Conservation (phyloP, 1,140 invertebrate genomes). For the Drosophila eugracilis region DNA sequence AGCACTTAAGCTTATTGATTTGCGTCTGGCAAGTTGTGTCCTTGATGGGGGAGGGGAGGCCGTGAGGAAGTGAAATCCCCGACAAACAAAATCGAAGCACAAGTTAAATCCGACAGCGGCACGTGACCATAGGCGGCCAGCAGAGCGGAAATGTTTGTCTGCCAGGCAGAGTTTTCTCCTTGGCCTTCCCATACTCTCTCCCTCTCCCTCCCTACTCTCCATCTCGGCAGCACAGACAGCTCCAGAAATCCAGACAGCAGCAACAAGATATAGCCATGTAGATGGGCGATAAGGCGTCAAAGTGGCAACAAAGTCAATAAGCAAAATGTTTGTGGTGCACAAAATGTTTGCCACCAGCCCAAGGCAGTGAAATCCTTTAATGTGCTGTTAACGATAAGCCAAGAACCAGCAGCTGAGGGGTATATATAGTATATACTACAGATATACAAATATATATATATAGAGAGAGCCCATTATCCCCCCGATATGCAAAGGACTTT, state of each 20-base stretch:
- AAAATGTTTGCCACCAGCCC: conserved; percentile 51
- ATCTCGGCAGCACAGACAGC: conserved; percentile 13
- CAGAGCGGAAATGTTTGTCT: conserved; percentile 64
- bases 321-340: conserved; percentile 49
- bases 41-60: conserved; percentile 35
- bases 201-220: too few relatives aligned
- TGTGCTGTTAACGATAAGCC: conserved; percentile 80
- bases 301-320: conserved; percentile 62
- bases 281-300: conserved; percentile 73
- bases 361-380: conserved; percentile 76
- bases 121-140: conserved; percentile 59
- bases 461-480: conserved; percentile 4
- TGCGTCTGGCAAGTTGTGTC: conserved; percentile 17
- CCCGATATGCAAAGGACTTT: conserved; percentile 69
- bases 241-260: conserved; percentile 26
- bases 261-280: conserved; percentile 41
- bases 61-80: conserved; percentile 32
- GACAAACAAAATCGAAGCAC: conserved; percentile 35
- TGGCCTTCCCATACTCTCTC: neutral
- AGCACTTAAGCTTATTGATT: conserved; percentile 48
- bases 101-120: conserved; percentile 36
- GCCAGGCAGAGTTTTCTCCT: neutral
- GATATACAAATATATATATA: conserved; percentile 15
- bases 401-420: neutral
- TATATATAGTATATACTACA: conserved; percentile 4